Percentiles rank a stretch among this genome's conserved stretches.
Conservation (phyloP, 2,797 vertebrate species). For the Sebastes matsubarae region DNA sequence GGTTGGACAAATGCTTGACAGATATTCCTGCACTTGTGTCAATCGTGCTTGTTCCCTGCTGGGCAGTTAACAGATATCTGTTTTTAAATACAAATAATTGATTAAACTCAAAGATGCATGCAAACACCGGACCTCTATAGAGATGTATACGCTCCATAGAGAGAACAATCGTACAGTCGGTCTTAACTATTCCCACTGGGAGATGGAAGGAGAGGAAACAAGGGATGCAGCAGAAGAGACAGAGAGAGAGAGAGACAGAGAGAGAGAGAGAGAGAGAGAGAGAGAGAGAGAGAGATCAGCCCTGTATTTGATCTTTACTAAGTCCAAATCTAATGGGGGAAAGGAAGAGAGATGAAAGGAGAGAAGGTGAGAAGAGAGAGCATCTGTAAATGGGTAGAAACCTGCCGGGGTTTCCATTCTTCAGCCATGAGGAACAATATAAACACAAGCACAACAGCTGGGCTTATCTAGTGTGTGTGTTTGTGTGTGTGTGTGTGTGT, state of each 20-base stretch:
- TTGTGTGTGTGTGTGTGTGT: not conserved
- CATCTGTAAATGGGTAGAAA: slow-evolving; percentile 13
- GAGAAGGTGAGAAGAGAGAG: not conserved
- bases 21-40: not conserved
- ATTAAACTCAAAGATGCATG: not conserved
- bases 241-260: not conserved
- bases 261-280: too few species aligned
- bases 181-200: not conserved
- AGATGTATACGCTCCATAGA: not conserved
- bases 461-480: not conserved
- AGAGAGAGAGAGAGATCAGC: not conserved
- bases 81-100: not conserved
- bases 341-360: not conserved
- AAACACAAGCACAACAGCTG: slow-evolving; percentile 30
- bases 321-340: not conserved
- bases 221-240: not conserved
- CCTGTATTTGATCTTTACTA: slow-evolving; percentile 5
- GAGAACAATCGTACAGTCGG: not conserved
- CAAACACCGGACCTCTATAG: not conserved
- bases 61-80: not conserved
- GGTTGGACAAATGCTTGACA: not conserved
- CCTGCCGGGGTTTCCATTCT: slow-evolving; percentile 10
- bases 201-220: not conserved
- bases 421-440: slow-evolving; percentile 16
- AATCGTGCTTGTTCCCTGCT: not conserved